phyloP scores from a whole-genome alignment of 1,140 invertebrate species.

The Zaprionus ornatus region DNA sequence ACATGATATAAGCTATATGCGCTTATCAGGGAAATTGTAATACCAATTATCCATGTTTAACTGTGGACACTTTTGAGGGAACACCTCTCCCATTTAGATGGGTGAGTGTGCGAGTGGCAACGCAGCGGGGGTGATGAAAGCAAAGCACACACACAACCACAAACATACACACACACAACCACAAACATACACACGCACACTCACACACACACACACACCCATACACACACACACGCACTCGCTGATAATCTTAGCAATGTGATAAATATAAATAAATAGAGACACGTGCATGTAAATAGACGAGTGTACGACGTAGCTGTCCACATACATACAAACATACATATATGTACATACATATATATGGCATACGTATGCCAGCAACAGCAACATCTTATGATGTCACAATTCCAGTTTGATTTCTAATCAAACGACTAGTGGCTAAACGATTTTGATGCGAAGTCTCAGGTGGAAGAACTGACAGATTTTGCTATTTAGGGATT shows the following conservation, averaged over 20 bases:
- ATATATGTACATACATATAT: background rate
- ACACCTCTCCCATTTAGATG: conserved; percentile 12
- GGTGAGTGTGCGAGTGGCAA: background rate
- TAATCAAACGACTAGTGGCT: background rate
- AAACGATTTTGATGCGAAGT: background rate
- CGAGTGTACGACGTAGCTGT: background rate
- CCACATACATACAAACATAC: background rate
- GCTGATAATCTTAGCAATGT: background rate
- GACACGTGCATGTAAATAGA: conserved; percentile 2
- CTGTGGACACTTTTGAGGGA: conserved; percentile 16
- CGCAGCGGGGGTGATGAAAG: background rate
- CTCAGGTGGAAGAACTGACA: background rate
- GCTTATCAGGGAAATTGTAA: conserved; percentile 19
- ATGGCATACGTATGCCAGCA: background rate
- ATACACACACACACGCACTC: background rate
- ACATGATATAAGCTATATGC: conserved; percentile 14
- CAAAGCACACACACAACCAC: background rate
- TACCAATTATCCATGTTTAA: conserved; percentile 15
- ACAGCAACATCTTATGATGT: background rate
- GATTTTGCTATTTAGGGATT: background rate
- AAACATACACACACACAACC: too few relatives aligned
- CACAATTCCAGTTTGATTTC: conserved; percentile 6
- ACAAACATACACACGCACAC: background rate
- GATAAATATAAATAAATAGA: conserved; percentile 10
- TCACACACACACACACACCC: background rate